Conservation (phyloP, 2,888 invertebrate genomes). For the Diarsia rubi region DNA sequence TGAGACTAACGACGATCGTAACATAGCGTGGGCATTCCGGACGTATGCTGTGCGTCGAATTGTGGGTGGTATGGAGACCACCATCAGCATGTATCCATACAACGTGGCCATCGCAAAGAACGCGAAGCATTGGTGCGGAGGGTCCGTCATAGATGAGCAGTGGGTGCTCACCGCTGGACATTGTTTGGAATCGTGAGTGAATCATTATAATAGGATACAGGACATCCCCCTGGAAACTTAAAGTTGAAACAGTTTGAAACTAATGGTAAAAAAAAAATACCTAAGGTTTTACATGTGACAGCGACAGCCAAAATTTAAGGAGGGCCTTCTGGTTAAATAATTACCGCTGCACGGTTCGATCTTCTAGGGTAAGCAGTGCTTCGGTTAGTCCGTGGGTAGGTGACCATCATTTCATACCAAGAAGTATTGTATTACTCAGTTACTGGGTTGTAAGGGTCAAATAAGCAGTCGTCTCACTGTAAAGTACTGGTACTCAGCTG, state of each 20-base stretch:
- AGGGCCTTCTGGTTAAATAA: neutral
- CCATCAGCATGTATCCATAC: slow-evolving; percentile 86
- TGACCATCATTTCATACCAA: neutral
- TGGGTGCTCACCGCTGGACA: slow-evolving; percentile 89
- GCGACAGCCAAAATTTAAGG: neutral
- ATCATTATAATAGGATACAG: neutral
- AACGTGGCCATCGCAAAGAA: slow-evolving; percentile 85
- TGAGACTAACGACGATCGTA: slow-evolving; percentile 71
- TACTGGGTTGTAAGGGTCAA: neutral
- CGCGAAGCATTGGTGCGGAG: slow-evolving; percentile 87
- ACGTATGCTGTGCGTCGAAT: slow-evolving; percentile 84
- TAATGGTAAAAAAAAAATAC: neutral
- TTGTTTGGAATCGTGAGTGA: slow-evolving; percentile 84
- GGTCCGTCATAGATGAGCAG: slow-evolving; percentile 87
- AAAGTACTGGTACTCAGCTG: neutral
- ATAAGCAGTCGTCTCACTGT: neutral
- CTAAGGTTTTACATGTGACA: neutral
- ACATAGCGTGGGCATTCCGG: slow-evolving; percentile 84
- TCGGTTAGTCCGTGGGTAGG: neutral
- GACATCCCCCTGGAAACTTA: neutral
- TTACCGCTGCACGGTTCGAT: neutral
- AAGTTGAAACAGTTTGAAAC: neutral
- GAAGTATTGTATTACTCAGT: neutral
- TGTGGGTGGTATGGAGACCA: slow-evolving; percentile 87
- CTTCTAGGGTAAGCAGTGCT: neutral